Percentiles rank a stretch among this genome's conserved stretches.
These are phyloP conservation scores for Ennomos erosarius DNA, from an alignment of 2,888 invertebrate genomes.

Conservation along the genomic window DNA sequence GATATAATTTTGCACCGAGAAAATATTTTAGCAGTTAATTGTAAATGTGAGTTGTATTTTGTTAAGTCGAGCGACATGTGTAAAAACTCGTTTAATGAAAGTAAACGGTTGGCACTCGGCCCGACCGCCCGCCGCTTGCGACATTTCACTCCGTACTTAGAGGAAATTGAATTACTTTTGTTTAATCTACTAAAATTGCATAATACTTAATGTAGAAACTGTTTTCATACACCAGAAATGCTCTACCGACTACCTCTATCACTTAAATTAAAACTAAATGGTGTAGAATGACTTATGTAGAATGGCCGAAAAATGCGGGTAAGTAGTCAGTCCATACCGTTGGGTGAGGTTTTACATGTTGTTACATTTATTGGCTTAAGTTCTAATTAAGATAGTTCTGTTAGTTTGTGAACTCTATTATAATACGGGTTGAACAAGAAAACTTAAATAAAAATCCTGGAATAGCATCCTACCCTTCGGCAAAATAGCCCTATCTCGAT, in stretches of 20 bases:
- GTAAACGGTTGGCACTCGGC: constrained; percentile 58
- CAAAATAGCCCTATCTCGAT: no score
- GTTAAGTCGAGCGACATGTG: constrained; percentile 48
- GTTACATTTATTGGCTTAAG: no score
- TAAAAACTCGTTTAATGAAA: constrained; percentile 72
- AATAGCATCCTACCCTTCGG: no score
- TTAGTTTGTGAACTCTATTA: no score
- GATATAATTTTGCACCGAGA: constrained; percentile 61
- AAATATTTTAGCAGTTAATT: constrained; percentile 56
- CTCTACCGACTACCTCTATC: constrained; percentile 1
- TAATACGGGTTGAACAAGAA: no score
- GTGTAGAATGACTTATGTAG: no score
- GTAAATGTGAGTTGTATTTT: constrained; percentile 45
- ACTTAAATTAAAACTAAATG: no score
- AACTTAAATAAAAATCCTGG: no score
- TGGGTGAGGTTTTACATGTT: no score
- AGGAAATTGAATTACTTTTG: constrained; percentile 55
- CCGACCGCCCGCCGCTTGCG: constrained; percentile 47
- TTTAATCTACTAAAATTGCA: constrained; percentile 43
- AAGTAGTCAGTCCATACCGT: no score
- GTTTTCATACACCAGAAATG: constrained; percentile 37
- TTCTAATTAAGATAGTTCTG: no score
- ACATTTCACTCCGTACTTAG: constrained; percentile 67
- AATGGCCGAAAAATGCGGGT: no score
- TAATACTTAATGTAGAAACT: constrained; percentile 33